Evolutionary conservation across 1,140 invertebrate species (phyloP), one percentile per base, ranked within the genome.

Genomic region (Propsilocerus akamusi): DNA sequence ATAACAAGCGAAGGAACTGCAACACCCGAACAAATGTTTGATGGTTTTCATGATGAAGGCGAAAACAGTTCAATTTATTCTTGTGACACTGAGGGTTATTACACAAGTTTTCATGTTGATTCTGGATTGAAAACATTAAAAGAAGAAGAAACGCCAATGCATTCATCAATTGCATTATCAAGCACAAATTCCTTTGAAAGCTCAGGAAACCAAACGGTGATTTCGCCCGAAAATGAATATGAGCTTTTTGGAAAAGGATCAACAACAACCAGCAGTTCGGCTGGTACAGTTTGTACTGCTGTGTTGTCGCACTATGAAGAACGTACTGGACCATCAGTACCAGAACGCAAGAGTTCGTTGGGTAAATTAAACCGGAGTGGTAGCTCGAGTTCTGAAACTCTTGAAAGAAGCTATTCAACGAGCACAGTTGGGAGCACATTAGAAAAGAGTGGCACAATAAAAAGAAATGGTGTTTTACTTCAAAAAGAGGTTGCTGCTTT

Each of bases 31-130:
- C 73, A 75, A 53, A 80, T 81, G 51, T 71, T 75, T 47, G 77
- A 80, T 50, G 71, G 83, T 8, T 72, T 72, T 26, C 75, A 74
- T 59, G 71, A 78, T 51, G 84, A 94, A 59, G 81, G 85, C 30
- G 90, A 93, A 65, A 90, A 83, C 4, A 89, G 85, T 58, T 94
- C 90, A 0, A 86, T 90, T 41, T 95, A 93, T 66, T 94, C 90
- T 5, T 90, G 91, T 58, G 93, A 97, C 62, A 93, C 91, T 11
- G 93, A 96, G 66, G 92, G 93, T 10, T 97, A 96, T 64, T 97
- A 95, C 64, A 97, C 93, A 0, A 95, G 90, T 10, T 96, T 97
- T 70, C 90, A 96, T 62, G 81, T 92, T 72, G 93, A 97, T 65
- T 93, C 88, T 50, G 93, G 92, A 2, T 64, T 96, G 37, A 89